Percentiles rank a stretch among this genome's conserved stretches.
Conservation (phyloP, 2,113 vertebrate genomes). For the Tichodroma muraria region DNA sequence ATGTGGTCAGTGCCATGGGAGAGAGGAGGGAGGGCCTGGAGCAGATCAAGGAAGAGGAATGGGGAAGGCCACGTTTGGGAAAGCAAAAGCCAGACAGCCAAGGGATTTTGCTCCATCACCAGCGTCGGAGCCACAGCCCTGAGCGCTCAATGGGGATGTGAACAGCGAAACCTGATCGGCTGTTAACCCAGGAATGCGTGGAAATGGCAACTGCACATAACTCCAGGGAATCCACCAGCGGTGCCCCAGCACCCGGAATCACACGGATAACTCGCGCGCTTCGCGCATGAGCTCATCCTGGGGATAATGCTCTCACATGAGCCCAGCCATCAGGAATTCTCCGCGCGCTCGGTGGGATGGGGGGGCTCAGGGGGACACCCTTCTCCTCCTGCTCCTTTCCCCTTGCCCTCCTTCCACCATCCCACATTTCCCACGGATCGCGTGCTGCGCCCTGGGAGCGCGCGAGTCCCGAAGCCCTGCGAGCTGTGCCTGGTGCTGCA, state of each 20-base stretch:
- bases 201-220: constrained; percentile 73
- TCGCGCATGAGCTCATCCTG: constrained; percentile 57
- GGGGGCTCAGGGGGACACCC: not conserved
- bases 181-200: constrained; percentile 65
- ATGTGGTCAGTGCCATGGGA: accelerated
- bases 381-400: not conserved
- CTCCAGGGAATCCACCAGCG: constrained; percentile 55
- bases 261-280: constrained; percentile 59
- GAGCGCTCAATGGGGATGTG: not conserved
- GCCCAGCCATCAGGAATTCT: constrained; percentile 37
- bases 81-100: not conserved
- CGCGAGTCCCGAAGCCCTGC: accelerated
- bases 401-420: not conserved
- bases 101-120: not conserved
- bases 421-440: not conserved
- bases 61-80: not conserved
- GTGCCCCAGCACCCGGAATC: constrained; percentile 68
- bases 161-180: constrained; percentile 54
- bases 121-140: not conserved
- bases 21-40: not conserved
- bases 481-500: not conserved
- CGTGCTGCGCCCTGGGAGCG: accelerated
- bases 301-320: constrained; percentile 40
- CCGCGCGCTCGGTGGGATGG: not conserved
- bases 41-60: not conserved